Conservation (phyloP, 2,888 invertebrate genomes). For the Listrodromus nycthemerus region DNA sequence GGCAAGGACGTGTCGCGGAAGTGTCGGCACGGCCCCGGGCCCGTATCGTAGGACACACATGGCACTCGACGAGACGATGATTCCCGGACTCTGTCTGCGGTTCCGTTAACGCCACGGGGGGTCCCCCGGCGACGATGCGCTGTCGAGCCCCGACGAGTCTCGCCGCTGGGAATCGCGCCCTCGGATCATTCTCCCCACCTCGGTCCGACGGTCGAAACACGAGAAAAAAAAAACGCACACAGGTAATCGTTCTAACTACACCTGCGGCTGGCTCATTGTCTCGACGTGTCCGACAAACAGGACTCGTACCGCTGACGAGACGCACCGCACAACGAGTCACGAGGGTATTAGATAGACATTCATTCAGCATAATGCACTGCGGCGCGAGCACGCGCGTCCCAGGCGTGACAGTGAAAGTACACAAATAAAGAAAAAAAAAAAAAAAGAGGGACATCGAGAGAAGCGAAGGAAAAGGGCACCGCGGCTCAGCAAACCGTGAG, state of each 20-base stretch:
- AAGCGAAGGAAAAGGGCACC: constrained; percentile 55
- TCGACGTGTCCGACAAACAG: constrained; percentile 15
- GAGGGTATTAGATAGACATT: constrained; percentile 48
- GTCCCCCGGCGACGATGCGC: constrained; percentile 70
- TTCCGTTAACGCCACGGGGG: constrained; percentile 79
- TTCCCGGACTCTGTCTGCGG: constrained; percentile 56
- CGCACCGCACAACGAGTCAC: constrained; percentile 29
- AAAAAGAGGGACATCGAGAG: constrained; percentile 10
- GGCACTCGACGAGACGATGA: constrained; percentile 22
- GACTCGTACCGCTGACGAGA: constrained; percentile 25
- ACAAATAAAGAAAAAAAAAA: constrained; percentile 21
- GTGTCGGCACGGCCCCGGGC: constrained; percentile 34
- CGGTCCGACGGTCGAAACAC: constrained; percentile 28
- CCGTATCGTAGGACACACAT: constrained; percentile 9
- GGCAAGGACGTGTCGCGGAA: constrained; percentile 55
- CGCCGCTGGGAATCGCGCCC: constrained; percentile 56
- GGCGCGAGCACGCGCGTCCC: constrained; percentile 54
- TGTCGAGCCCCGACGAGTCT: constrained; percentile 67
- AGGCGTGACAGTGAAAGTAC: constrained; percentile 63
- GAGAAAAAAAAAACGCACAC: constrained; percentile 31
- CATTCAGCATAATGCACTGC: constrained; percentile 60
- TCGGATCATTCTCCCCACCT: constrained; percentile 4
- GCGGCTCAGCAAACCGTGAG: constrained; percentile 50
- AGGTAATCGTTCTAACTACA: constrained; percentile 30
- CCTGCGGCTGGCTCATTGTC: background rate